These are phyloP conservation scores for Epistrophella euchroma DNA, from an alignment of 2,888 invertebrate species.

Conservation along the genomic window DNA sequence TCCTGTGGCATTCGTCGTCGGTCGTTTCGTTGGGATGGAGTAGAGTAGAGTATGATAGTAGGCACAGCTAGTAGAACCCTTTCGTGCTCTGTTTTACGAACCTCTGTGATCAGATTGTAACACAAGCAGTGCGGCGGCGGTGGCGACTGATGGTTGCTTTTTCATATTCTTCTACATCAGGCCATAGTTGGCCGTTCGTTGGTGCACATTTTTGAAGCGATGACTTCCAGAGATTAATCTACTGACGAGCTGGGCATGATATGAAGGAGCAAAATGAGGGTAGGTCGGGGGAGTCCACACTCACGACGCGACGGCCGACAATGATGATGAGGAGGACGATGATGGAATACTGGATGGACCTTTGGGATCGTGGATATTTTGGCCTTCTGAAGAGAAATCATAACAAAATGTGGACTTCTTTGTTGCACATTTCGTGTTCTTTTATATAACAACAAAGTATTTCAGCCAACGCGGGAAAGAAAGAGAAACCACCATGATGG, in stretches of 20 bases:
- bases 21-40: slow-evolving; percentile 1
- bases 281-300: slow-evolving; percentile 57
- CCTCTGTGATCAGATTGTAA: slow-evolving; percentile 73
- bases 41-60: neutral
- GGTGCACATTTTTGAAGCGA: slow-evolving; percentile 74
- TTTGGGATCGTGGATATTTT: slow-evolving; percentile 47
- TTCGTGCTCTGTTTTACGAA: slow-evolving; percentile 70
- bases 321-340: slow-evolving; percentile 68
- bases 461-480: neutral
- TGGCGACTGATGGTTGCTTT: slow-evolving; percentile 52
- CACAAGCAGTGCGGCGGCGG: slow-evolving; percentile 48
- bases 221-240: slow-evolving; percentile 74
- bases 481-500: slow-evolving; percentile 19
- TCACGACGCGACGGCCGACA: slow-evolving; percentile 62
- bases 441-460: slow-evolving; percentile 23
- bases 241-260: slow-evolving; percentile 50
- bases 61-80: slow-evolving; percentile 38
- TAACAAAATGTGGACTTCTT: slow-evolving; percentile 62
- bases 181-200: slow-evolving; percentile 2
- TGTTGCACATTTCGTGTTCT: slow-evolving; percentile 21
- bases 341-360: slow-evolving; percentile 73
- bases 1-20: slow-evolving; percentile 59
- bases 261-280: slow-evolving; percentile 28
- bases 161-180: slow-evolving; percentile 46
- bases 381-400: slow-evolving; percentile 69